Base-by-base conservation (phyloP, 2,797 vertebrate genomes). In the Dendrocincla fuliginosa region DNA sequence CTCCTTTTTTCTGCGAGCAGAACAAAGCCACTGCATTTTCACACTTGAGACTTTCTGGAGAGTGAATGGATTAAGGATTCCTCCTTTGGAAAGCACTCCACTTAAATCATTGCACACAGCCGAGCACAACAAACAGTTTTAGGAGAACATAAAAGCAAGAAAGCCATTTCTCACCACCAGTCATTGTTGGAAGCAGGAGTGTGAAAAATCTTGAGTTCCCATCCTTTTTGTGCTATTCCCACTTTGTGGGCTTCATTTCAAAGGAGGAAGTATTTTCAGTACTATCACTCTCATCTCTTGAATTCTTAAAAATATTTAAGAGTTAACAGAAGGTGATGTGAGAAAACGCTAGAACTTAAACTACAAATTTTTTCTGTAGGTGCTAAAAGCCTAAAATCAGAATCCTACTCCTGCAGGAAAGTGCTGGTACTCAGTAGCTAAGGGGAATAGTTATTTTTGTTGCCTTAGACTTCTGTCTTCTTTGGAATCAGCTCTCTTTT, bases 331-430 rank as follows among this genome's bases (percentile, higher is more conserved):
- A 94, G 79, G 46, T 91, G 70, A 90, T 81, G 89, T 84, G 89
- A 94, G 94, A 96, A 95, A 89, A 92, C 70, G 70, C 73, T 64
- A 14, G 35, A 81, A 82, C 28, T 89, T 71, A 60, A 89, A 57
- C 74, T 76, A 42, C 86, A 55, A 42, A 89, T 64, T 74, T 53
- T 35, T 89, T 77, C 19, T 55, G 61, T 68, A 91, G 68, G 79
- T 94, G 91, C 93, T 97, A 96, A 96, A 97, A 96, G 93, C 91
- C 60, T 96, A 44, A 85, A 75, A 88, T 83, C 50, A 75, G 76
- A 84, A 23, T 80, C 39, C 27, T 56, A 2, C 32, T 90, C 32
- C 20, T 60, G 46, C 57, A 88, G 64, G 28, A 23, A 67, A 76
- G 77, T n/a, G 64, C 50, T 77, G 80, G 28, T 78, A 35, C 56